phyloP scores from a whole-genome alignment of 2,888 invertebrate species.

The Halictus quadricinctus region DNA sequence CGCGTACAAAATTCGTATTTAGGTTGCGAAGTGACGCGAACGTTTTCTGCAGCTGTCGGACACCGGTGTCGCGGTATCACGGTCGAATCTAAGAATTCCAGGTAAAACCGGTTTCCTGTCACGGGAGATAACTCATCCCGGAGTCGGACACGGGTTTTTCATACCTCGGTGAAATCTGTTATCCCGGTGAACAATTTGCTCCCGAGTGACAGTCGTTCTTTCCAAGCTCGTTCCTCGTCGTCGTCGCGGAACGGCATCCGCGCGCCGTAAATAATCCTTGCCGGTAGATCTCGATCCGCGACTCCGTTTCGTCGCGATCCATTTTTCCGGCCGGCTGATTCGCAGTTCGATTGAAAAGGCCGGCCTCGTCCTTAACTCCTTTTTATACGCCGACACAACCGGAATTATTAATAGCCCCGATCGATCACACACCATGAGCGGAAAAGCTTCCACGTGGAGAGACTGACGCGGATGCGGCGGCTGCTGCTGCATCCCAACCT shows the following conservation, averaged over 20 bases:
- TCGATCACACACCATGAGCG: slow-evolving; percentile 16
- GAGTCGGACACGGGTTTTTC: slow-evolving; percentile 32
- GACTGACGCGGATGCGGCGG: background rate
- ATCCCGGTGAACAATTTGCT: slow-evolving; percentile 4
- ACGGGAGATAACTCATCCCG: slow-evolving; percentile 16
- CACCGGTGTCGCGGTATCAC: slow-evolving; percentile 14
- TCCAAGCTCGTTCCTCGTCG: too few relatives aligned
- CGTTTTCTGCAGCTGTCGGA: background rate
- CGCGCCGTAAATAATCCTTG: background rate
- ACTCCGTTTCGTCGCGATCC: background rate
- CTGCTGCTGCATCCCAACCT: background rate
- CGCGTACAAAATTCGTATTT: background rate
- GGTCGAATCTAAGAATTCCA: slow-evolving; percentile 22
- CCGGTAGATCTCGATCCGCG: background rate
- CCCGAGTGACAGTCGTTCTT: background rate
- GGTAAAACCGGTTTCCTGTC: slow-evolving; percentile 38
- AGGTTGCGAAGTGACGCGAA: background rate
- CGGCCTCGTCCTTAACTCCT: background rate
- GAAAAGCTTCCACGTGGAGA: slow-evolving; percentile 6
- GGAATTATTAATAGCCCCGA: slow-evolving; percentile 40
- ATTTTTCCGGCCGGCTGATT: background rate
- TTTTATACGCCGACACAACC: background rate
- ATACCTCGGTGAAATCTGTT: background rate
- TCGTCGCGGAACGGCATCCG: background rate
- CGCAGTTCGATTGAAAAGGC: background rate